A percentile compares a stretch with the other conserved stretches of the same genome.
phyloP scores from a whole-genome alignment of 2,888 invertebrate genomes.

The Agonopterix heracliana region DNA sequence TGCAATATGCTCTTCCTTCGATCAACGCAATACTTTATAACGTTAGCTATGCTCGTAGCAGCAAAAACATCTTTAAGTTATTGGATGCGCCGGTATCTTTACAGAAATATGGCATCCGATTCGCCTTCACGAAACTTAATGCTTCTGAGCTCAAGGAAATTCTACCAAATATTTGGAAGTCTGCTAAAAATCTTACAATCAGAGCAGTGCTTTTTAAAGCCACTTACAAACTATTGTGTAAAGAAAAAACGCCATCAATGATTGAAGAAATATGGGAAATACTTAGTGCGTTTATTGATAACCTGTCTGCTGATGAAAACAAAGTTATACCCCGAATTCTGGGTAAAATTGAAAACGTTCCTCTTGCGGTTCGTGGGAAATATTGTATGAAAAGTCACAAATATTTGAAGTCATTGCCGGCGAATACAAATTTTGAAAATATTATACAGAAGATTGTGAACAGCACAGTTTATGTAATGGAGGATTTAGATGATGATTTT shows the following conservation, averaged over 20 bases:
- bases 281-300: slow-evolving; percentile 34
- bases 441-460: slow-evolving; percentile 18
- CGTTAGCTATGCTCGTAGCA: slow-evolving; percentile 27
- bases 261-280: slow-evolving; percentile 32
- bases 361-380: slow-evolving; percentile 21
- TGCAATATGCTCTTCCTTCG: slow-evolving; percentile 47
- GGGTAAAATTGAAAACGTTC: slow-evolving; percentile 22
- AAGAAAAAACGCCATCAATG: slow-evolving; percentile 22
- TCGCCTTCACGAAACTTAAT: slow-evolving; percentile 31
- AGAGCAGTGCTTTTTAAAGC: slow-evolving; percentile 33
- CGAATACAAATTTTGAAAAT: slow-evolving; percentile 19
- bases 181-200: slow-evolving; percentile 35
- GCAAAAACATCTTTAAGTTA: slow-evolving; percentile 29
- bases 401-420: slow-evolving; percentile 28
- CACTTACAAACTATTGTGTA: slow-evolving; percentile 29
- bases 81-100: slow-evolving; percentile 38
- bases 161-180: slow-evolving; percentile 34
- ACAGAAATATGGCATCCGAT: slow-evolving; percentile 41
- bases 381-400: slow-evolving; percentile 35
- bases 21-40: slow-evolving; percentile 41
- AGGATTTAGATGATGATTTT: slow-evolving; percentile 19
- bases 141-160: slow-evolving; percentile 29
- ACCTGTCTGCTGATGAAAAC: slow-evolving; percentile 34
- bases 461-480: slow-evolving; percentile 22
- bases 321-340: slow-evolving; percentile 31